Percentiles rank a stretch among this genome's conserved stretches.
Evolutionary conservation across 1,140 invertebrate genomes (phyloP).

Genomic region (Drosophila kohkoa): DNA sequence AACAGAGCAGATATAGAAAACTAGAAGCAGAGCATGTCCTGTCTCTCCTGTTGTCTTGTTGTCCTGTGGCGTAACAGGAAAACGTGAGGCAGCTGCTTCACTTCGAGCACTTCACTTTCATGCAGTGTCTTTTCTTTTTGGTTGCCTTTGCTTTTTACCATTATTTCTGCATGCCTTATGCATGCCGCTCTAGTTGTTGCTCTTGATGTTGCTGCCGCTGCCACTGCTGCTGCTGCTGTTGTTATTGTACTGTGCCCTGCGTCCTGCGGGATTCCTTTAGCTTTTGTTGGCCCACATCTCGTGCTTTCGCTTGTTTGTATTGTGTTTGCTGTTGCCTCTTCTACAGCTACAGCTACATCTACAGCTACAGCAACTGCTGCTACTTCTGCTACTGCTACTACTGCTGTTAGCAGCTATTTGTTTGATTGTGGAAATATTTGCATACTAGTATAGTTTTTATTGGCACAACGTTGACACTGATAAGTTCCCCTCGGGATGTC

Average conservation of each 20-base stretch:
- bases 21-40: constrained; percentile 49
- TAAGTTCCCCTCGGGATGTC: constrained; percentile 71
- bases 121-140: constrained; percentile 28
- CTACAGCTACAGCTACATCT: not conserved
- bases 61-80: constrained; percentile 72
- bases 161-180: constrained; percentile 57
- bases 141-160: constrained; percentile 30
- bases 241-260: constrained; percentile 50
- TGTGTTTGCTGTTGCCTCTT: constrained; percentile 39
- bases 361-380: constrained; percentile 10
- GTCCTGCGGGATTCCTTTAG: constrained; percentile 57
- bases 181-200: constrained; percentile 26
- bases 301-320: constrained; percentile 53
- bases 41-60: constrained; percentile 17
- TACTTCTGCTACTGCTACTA: constrained; percentile 30
- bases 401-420: constrained; percentile 71
- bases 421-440: constrained; percentile 82
- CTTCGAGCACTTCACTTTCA: constrained; percentile 52
- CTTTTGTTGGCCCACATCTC: constrained; percentile 61
- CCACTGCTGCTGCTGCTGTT: constrained; percentile 14
- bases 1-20: constrained; percentile 31
- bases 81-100: constrained; percentile 70
- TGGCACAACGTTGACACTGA: constrained; percentile 82
- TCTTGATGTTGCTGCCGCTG: constrained; percentile 2
- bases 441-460: constrained; percentile 81